Percentiles rank a stretch among this genome's conserved stretches.
Evolutionary conservation across 2,113 vertebrate species (phyloP).

Genomic region (Entosphenus tridentatus): DNA sequence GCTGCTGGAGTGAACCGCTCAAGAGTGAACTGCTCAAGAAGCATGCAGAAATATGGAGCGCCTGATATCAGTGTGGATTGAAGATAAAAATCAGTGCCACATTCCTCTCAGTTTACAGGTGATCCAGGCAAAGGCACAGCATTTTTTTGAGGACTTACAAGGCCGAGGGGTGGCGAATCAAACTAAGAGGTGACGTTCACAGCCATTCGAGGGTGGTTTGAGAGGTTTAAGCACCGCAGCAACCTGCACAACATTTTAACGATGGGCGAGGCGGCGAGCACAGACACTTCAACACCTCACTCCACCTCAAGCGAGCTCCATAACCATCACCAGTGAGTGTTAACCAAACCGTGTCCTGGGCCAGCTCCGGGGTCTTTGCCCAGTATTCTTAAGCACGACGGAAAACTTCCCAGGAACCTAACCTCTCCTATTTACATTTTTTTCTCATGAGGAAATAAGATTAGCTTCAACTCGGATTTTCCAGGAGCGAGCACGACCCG

Average conservation of each 20-base stretch:
- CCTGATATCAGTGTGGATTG: background rate
- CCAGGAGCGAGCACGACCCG: too few relatives aligned
- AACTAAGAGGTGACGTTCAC: background rate
- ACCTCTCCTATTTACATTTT: too few relatives aligned
- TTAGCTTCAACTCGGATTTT: too few relatives aligned
- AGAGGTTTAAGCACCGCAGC: background rate
- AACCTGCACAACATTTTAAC: background rate
- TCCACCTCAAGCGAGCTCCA: too few relatives aligned
- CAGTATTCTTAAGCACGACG: too few relatives aligned
- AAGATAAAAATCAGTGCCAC: background rate
- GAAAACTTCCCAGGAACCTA: too few relatives aligned
- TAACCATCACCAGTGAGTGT: too few relatives aligned
- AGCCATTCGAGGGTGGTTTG: constrained; percentile 2
- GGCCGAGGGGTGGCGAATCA: background rate
- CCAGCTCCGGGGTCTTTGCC: too few relatives aligned
- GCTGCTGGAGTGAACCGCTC: too few relatives aligned
- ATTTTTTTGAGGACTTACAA: background rate
- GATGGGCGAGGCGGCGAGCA: background rate
- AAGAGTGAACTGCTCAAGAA: too few relatives aligned
- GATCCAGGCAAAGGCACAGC: background rate
- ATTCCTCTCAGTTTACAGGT: background rate
- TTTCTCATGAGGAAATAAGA: too few relatives aligned
- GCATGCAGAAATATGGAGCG: background rate
- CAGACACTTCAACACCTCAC: background rate
- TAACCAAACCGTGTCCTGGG: too few relatives aligned